These are phyloP conservation scores for Sigmodon hispidus DNA, from an alignment of 2,113 vertebrate species.

Conservation along the genomic window DNA sequence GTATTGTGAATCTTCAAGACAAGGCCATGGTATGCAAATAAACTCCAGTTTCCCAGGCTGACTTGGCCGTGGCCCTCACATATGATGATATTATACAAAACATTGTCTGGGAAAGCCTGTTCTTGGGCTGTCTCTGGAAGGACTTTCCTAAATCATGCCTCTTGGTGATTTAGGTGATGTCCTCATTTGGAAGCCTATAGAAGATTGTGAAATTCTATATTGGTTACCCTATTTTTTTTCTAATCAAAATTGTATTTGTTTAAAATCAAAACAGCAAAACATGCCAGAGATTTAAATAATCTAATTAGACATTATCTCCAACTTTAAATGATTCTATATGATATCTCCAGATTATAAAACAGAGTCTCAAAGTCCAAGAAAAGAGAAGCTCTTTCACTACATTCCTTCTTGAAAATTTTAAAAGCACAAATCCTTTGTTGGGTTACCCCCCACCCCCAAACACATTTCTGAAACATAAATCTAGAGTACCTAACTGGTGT, in stretches of 20 bases:
- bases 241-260: constrained; percentile 21
- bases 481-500: constrained; percentile 34
- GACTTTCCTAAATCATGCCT: constrained; percentile 68
- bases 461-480: constrained; percentile 63
- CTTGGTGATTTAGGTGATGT: constrained; percentile 70
- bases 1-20: constrained; percentile 72
- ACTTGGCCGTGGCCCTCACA: constrained; percentile 24
- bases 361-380: constrained; percentile 3
- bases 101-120: constrained; percentile 72
- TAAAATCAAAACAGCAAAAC: constrained; percentile 56
- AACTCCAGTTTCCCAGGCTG: constrained; percentile 77
- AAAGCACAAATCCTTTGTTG: background rate
- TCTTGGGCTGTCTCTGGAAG: constrained; percentile 46
- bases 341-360: constrained; percentile 37
- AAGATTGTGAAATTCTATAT: constrained; percentile 51
- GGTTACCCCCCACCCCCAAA: background rate
- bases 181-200: constrained; percentile 33
- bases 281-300: constrained; percentile 45
- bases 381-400: constrained; percentile 52
- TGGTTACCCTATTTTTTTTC: background rate
- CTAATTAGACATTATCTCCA: constrained; percentile 1
- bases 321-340: constrained; percentile 39
- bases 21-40: constrained; percentile 70
- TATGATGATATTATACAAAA: constrained; percentile 61
- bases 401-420: constrained; percentile 52